phyloP scores from a whole-genome alignment of 1,140 invertebrate genomes.

The Matsumurasca onukii region DNA sequence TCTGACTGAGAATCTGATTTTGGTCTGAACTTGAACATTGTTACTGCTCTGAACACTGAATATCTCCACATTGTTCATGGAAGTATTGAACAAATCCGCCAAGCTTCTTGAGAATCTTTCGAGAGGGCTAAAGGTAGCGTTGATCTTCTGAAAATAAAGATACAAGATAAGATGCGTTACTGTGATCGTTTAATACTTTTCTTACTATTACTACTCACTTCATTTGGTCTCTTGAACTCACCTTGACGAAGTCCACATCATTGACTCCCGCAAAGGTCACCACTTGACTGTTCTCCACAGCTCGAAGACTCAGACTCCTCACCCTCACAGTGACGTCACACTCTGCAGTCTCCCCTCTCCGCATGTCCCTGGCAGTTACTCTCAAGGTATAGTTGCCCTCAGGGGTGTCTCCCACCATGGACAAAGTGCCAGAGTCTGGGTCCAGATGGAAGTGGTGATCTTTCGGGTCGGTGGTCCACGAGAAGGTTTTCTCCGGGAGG shows the following conservation, averaged over 20 bases:
- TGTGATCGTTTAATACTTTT: too few relatives aligned
- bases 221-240: too few relatives aligned
- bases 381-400: conserved; percentile 81
- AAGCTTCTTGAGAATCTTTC: too few relatives aligned
- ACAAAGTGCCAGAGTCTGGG: conserved; percentile 90
- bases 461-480: conserved; percentile 80
- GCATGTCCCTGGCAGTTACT: conserved; percentile 84
- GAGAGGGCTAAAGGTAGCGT: too few relatives aligned
- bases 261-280: conserved; percentile 88
- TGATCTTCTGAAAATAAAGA: too few relatives aligned
- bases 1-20: too few relatives aligned
- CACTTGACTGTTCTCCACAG: conserved; percentile 91
- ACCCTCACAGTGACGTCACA: conserved; percentile 79
- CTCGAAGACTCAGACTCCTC: conserved; percentile 90
- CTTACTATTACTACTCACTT: too few relatives aligned
- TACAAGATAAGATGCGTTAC: too few relatives aligned
- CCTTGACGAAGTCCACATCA: conserved; percentile 96
- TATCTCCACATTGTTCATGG: too few relatives aligned
- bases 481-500: conserved; percentile 93
- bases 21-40: too few relatives aligned
- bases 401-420: conserved; percentile 85
- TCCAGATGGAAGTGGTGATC: conserved; percentile 82
- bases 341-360: conserved; percentile 86
- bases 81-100: too few relatives aligned
- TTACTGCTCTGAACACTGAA: too few relatives aligned